Conservation (phyloP, 1,140 invertebrate species). For the Pogonomyrmex barbatus region DNA sequence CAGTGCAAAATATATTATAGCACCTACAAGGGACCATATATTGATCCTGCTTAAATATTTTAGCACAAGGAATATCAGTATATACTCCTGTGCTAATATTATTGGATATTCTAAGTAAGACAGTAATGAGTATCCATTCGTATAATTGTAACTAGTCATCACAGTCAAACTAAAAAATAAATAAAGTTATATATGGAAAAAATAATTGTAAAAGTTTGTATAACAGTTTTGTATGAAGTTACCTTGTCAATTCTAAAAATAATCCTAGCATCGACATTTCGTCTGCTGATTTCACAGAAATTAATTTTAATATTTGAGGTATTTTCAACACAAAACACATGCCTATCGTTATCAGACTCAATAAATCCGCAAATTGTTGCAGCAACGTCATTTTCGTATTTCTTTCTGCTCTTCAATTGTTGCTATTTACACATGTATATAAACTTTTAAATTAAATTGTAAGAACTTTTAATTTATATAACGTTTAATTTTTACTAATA, state of each 20-base stretch:
- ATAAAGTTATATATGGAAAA: slow-evolving; percentile 7
- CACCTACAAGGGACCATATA: slow-evolving; percentile 78
- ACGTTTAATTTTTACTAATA: neutral
- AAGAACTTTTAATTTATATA: neutral
- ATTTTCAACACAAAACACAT: slow-evolving; percentile 90
- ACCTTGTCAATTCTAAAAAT: slow-evolving; percentile 90
- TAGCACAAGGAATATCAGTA: slow-evolving; percentile 89
- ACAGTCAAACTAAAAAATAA: slow-evolving; percentile 89
- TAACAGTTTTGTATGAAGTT: slow-evolving; percentile 64
- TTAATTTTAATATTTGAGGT: slow-evolving; percentile 89
- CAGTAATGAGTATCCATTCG: slow-evolving; percentile 89
- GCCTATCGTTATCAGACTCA: slow-evolving; percentile 89
- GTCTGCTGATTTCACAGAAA: slow-evolving; percentile 87
- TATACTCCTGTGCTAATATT: slow-evolving; percentile 89
- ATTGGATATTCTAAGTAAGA: slow-evolving; percentile 92
- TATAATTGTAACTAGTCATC: slow-evolving; percentile 90
- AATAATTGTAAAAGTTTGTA: neutral
- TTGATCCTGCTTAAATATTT: slow-evolving; percentile 87
- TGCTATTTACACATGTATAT: neutral
- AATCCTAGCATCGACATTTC: slow-evolving; percentile 89
- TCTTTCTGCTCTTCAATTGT: neutral
- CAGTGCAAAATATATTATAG: slow-evolving; percentile 85
- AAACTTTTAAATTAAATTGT: neutral
- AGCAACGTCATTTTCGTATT: slow-evolving; percentile 61
- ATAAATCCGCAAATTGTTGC: slow-evolving; percentile 86